Percentiles rank a stretch among this genome's conserved stretches.
phyloP scores from a whole-genome alignment of 2,113 vertebrate species.

The Petaurus breviceps region DNA sequence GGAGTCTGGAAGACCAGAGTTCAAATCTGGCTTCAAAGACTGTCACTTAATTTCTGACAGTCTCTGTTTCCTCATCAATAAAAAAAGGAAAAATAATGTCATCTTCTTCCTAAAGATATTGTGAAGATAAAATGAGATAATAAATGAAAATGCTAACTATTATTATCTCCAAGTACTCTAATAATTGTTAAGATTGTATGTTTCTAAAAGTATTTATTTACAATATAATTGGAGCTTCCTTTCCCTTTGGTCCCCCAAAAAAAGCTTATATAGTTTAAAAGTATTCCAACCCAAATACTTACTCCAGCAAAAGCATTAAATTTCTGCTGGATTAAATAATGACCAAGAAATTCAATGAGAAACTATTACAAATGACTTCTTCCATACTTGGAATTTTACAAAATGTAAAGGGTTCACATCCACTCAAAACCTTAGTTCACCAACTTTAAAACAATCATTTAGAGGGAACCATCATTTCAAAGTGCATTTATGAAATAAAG shows the following conservation, averaged over 20 bases:
- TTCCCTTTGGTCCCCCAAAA: not conserved
- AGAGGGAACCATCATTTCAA: not conserved
- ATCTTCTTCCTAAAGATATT: not conserved
- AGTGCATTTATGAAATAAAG: not conserved
- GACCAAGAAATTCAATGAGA: not conserved
- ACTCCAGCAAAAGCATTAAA: not conserved
- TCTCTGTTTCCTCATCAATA: not conserved
- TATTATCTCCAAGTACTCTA: not conserved
- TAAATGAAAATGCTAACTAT: not conserved
- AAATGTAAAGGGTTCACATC: not conserved
- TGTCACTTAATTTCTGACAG: not conserved
- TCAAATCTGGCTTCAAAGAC: not conserved
- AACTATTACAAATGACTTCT: not conserved
- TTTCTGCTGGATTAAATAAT: not conserved
- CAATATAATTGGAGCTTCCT: not conserved
- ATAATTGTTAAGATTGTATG: not conserved
- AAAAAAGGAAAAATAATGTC: not conserved
- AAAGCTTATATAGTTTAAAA: not conserved
- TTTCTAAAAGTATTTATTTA: not conserved
- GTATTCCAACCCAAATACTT: not conserved
- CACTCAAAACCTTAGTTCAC: not conserved
- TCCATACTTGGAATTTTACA: not conserved
- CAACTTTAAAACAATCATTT: not conserved
- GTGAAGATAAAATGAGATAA: not conserved
- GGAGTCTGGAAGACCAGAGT: not conserved